phyloP scores from a whole-genome alignment of 1,140 invertebrate species.

The Sitodiplosis mosellana region DNA sequence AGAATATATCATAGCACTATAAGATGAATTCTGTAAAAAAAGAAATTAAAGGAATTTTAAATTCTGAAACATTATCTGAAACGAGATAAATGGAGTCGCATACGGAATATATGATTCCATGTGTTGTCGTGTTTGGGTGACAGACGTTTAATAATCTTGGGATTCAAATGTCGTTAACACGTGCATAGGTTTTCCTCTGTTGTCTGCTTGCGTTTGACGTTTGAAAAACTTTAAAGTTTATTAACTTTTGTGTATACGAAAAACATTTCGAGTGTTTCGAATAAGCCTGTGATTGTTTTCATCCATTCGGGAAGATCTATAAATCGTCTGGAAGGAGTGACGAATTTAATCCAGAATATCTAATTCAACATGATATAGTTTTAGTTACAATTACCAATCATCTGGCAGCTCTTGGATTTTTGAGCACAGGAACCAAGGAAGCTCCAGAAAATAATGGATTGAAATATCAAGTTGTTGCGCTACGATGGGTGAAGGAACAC shows the following conservation, averaged over 20 bases:
- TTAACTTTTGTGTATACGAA: slow-evolving; percentile 36
- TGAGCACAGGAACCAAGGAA: slow-evolving; percentile 40
- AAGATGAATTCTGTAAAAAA: too few relatives aligned
- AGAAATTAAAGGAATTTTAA: too few relatives aligned
- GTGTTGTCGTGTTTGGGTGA: too few relatives aligned
- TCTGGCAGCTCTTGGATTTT: slow-evolving; percentile 40
- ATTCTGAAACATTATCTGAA: too few relatives aligned
- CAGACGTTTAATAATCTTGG: too few relatives aligned
- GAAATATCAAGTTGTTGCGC: slow-evolving; percentile 51
- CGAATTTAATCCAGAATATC: slow-evolving; percentile 35
- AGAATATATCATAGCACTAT: too few relatives aligned
- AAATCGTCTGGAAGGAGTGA: slow-evolving; percentile 28
- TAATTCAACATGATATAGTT: slow-evolving; percentile 43
- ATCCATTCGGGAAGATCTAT: slow-evolving; percentile 35
- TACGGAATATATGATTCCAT: too few relatives aligned
- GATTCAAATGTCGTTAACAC: too few relatives aligned
- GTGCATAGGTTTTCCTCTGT: too few relatives aligned
- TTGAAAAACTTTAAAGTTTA: too few relatives aligned
- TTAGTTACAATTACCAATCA: slow-evolving; percentile 53
- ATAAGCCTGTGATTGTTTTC: slow-evolving; percentile 33
- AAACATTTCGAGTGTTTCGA: slow-evolving; percentile 16
- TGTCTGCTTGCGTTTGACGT: slow-evolving; percentile 50
- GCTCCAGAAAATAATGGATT: slow-evolving; percentile 54
- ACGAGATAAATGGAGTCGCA: too few relatives aligned
- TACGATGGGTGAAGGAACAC: slow-evolving; percentile 54